Percentiles rank a stretch among this genome's conserved stretches.
These are phyloP conservation scores for Propsilocerus akamusi DNA, from an alignment of 1,140 invertebrate genomes.

Conservation along the genomic window DNA sequence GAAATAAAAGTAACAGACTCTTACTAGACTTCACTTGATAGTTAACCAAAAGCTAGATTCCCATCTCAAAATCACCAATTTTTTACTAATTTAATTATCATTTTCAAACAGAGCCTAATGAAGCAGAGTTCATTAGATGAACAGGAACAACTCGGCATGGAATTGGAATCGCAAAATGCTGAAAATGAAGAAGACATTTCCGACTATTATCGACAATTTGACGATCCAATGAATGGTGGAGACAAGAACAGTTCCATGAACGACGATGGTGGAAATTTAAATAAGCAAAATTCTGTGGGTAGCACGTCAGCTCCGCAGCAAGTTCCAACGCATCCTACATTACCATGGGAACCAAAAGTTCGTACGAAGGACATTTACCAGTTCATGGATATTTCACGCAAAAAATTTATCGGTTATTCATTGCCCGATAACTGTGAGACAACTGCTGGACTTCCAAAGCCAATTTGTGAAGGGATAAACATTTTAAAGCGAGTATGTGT, in stretches of 20 bases:
- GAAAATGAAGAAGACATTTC: constrained; percentile 28
- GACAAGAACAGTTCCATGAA: constrained; percentile 16
- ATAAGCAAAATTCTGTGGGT: background rate
- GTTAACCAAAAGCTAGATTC: no score
- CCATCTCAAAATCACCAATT: no score
- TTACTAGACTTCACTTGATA: no score
- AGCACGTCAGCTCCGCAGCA: constrained; percentile 25
- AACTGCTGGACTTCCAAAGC: constrained; percentile 79
- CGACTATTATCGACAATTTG: constrained; percentile 29
- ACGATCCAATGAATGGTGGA: constrained; percentile 23
- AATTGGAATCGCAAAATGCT: constrained; percentile 31
- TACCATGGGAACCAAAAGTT: constrained; percentile 96
- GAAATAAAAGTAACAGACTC: no score
- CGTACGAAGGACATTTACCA: constrained; percentile 78
- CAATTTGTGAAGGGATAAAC: constrained; percentile 86
- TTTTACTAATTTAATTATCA: background rate
- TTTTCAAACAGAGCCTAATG: constrained; percentile 50
- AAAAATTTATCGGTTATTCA: constrained; percentile 91
- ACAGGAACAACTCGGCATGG: constrained; percentile 49
- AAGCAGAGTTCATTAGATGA: constrained; percentile 92
- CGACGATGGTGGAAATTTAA: background rate
- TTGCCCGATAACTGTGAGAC: constrained; percentile 69
- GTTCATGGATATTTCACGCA: constrained; percentile 76
- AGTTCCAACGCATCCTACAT: constrained; percentile 31
- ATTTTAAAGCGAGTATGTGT: constrained; percentile 53